These are phyloP conservation scores for Engraulis encrasicolus DNA, from an alignment of 2,113 vertebrate species.

Conservation along the genomic window DNA sequence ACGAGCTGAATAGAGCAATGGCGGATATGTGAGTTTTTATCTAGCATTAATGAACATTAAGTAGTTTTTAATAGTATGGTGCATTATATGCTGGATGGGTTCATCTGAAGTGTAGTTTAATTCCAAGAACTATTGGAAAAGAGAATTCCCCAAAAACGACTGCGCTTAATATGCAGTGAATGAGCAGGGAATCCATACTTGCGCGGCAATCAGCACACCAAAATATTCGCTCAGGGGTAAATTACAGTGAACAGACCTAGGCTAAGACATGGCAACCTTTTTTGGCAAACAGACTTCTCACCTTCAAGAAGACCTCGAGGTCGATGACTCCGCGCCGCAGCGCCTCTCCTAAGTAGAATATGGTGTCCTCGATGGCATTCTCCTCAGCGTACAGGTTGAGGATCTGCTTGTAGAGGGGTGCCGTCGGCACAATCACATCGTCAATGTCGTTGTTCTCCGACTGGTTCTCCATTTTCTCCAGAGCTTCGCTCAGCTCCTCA, in stretches of 20 bases:
- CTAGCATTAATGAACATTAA: no score
- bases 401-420: conserved; percentile 97
- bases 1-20: no score
- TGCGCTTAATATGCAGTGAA: no score
- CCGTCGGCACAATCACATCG: conserved; percentile 96
- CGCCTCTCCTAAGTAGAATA: conserved; percentile 98
- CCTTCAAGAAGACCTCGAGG: conserved; percentile 98
- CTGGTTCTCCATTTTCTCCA: conserved; percentile 99
- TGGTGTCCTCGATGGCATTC: conserved; percentile 98
- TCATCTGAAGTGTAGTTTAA: no score
- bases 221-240: no score
- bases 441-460: conserved; percentile 98
- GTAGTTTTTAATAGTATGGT: no score
- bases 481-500: conserved; percentile 92
- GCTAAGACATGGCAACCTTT: neutral
- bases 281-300: conserved; percentile 53
- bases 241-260: neutral
- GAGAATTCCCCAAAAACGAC: no score
- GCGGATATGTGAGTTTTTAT: no score
- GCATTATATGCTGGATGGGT: no score
- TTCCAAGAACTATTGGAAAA: no score
- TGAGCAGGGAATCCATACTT: no score
- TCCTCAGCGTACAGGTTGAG: conserved; percentile 97
- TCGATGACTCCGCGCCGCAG: conserved; percentile 94
- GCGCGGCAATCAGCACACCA: no score